Evolutionary conservation across 2,113 vertebrate species (phyloP), one percentile per base, ranked within the genome.

Genomic region (Grammomys surdaster): DNA sequence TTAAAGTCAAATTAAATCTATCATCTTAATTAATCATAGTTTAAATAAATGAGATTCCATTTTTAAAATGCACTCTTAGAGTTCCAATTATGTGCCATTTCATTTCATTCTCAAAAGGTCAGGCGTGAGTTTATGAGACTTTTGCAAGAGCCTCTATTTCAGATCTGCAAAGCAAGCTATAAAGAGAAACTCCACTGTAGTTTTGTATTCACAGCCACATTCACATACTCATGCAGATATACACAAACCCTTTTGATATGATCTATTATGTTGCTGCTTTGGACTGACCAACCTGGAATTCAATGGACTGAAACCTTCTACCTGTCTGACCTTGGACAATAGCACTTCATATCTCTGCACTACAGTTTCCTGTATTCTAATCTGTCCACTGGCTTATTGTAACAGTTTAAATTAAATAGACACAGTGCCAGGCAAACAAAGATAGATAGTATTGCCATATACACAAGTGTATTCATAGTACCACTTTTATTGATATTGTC

Each of bases 1-100:
- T 96, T 58, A 96, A 97, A 97, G 48, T 43, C 75, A 97, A 97
- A 70, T 97, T 81, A 94, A 95, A 63, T 92, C 69, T 63, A 85
- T 97, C 82, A 97, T 48, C 40, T 97, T 97, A 97, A 98, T 97
- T 97, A 97, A 98, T 98, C 60, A 95, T 86, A 12, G 89, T 80
- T 88, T 96, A 48, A 97, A 93, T 97, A 97, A 98, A 97, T 94
- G 91, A 24, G 22, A 89, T 96, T 97, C 96, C 88, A 63, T 97
- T 98, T 67, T 88, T 94, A 86, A 87, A 60, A 65, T 48, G 12
- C 76, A 84, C 33, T 89, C 80, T 46, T 51, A 58, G 90, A 78
- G 14, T 91, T 36, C 96, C 97, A 93, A 97, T 94, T 96, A 46
- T 75, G 40, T 73, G 8, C 31, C 92, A 86, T 95, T 93, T 75